Evolutionary conservation across 1,140 invertebrate genomes (phyloP).

Genomic region (Whitmania pigra): DNA sequence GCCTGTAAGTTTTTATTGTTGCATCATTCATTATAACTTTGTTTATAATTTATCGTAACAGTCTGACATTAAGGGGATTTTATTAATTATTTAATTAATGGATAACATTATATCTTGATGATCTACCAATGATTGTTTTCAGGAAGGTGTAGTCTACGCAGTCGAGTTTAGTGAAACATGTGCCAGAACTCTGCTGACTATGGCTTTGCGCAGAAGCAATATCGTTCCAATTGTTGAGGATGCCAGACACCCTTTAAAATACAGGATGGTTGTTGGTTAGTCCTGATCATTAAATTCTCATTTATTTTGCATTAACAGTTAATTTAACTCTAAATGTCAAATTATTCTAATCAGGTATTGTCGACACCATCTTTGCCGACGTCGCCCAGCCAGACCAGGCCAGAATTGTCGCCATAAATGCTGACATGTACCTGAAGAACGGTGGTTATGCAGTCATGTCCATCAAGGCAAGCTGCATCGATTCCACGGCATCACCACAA

Average conservation of each 20-base stretch:
- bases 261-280: slow-evolving; percentile 76
- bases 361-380: slow-evolving; percentile 67
- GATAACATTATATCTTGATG: too few relatives aligned
- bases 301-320: not conserved
- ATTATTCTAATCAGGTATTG: slow-evolving; percentile 51
- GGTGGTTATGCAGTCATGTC: slow-evolving; percentile 96
- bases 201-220: slow-evolving; percentile 95
- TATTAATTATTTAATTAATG: too few relatives aligned
- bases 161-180: slow-evolving; percentile 97
- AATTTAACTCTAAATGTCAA: too few relatives aligned
- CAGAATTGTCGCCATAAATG: slow-evolving; percentile 89
- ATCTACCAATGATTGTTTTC: slow-evolving; percentile 3
- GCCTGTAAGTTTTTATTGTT: too few relatives aligned
- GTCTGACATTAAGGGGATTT: too few relatives aligned
- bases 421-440: slow-evolving; percentile 92
- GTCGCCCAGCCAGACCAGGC: slow-evolving; percentile 99
- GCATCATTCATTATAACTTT: too few relatives aligned
- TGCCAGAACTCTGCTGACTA: slow-evolving; percentile 85
- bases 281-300: slow-evolving; percentile 67
- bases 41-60: too few relatives aligned
- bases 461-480: slow-evolving; percentile 98
- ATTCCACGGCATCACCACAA: slow-evolving; percentile 91
- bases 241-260: slow-evolving; percentile 95
- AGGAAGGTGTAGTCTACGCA: slow-evolving; percentile 95
- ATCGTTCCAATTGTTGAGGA: slow-evolving; percentile 99